phyloP scores from a whole-genome alignment of 53 echinoderm and acorn worm species.

The Echinometra lucunter region DNA sequence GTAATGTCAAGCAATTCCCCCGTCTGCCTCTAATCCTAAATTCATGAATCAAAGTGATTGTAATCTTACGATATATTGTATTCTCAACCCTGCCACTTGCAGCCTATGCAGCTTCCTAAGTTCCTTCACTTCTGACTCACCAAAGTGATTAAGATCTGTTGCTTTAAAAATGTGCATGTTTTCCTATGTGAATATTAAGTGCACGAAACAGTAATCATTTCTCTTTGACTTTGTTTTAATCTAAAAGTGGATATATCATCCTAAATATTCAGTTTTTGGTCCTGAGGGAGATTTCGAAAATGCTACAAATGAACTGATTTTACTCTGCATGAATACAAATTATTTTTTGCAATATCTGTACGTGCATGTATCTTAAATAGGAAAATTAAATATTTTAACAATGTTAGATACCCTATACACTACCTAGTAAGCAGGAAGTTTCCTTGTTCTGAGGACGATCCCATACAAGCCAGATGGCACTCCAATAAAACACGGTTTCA shows the following conservation, averaged over 20 bases:
- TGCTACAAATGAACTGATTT: neutral
- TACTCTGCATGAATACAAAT: neutral
- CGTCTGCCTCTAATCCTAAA: neutral
- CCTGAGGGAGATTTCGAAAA: neutral
- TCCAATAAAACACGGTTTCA: too few species aligned
- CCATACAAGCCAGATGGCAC: neutral
- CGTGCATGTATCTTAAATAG: neutral
- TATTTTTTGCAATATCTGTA: neutral
- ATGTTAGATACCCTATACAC: too few species aligned
- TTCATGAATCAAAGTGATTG: conserved; percentile 39
- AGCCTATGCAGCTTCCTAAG: conserved; percentile 17
- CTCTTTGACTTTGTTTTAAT: neutral
- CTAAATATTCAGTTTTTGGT: neutral
- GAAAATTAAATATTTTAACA: neutral
- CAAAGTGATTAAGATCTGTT: neutral
- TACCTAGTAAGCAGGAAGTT: too few species aligned
- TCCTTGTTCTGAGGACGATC: neutral
- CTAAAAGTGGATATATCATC: neutral
- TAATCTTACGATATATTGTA: conserved; percentile 34
- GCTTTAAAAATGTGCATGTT: neutral
- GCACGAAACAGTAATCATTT: neutral
- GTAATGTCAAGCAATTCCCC: conserved; percentile 31
- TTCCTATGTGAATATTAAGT: neutral
- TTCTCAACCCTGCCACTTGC: conserved; percentile 22
- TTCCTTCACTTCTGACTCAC: conserved; percentile 34